Evolutionary conservation across 2,113 vertebrate genomes (phyloP).

Genomic region (Gallinago undulata): DNA sequence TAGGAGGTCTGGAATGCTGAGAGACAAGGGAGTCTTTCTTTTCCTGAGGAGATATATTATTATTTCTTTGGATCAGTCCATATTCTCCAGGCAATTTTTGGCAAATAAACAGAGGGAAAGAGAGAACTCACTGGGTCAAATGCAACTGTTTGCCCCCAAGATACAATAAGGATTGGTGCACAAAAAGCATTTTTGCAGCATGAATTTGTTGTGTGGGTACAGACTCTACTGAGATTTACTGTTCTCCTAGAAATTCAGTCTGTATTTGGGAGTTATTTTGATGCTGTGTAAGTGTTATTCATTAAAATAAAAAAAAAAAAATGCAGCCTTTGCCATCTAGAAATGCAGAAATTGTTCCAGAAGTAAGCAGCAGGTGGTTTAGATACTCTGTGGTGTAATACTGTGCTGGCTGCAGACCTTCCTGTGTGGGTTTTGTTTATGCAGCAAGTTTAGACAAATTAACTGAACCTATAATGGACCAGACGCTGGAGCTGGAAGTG

Average conservation of each 20-base stretch:
- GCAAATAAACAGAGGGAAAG: background rate
- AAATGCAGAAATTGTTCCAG: background rate
- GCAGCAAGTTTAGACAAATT: conserved; percentile 26
- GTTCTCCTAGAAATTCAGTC: background rate
- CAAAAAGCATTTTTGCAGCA: background rate
- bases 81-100: background rate
- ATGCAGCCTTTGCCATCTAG: background rate
- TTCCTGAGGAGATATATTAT: background rate
- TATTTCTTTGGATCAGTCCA: background rate
- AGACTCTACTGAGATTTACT: background rate
- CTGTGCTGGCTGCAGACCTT: background rate
- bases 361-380: background rate
- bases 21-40: background rate
- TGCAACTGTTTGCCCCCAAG: background rate
- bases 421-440: conserved; percentile 36
- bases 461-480: background rate
- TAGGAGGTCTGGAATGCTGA: background rate
- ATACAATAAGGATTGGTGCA: background rate
- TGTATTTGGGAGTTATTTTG: background rate
- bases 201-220: background rate
- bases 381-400: background rate
- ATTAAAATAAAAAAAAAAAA: background rate
- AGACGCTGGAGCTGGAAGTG: background rate
- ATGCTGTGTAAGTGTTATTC: background rate
- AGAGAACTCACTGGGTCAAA: background rate